Evolutionary conservation across 2,797 vertebrate species (phyloP), one percentile per base, ranked within the genome.

Genomic region (Falco columbarius): DNA sequence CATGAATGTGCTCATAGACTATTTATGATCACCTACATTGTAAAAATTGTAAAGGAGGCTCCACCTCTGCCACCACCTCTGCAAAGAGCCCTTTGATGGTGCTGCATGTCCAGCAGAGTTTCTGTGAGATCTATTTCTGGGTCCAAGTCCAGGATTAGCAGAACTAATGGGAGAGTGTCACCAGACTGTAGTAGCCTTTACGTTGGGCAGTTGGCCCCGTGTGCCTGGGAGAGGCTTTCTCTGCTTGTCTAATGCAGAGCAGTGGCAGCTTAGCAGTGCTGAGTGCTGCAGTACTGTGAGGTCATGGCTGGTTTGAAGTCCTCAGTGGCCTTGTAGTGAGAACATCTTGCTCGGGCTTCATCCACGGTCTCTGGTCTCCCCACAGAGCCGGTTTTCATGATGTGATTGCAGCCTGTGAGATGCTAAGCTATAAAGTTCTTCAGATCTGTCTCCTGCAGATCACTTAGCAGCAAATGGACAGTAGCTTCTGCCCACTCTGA

Each of bases 1-100:
- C 19, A 23, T 15, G 20, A 49, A 30, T 9, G 47, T 24, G 38
- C 63, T 46, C 29, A 5, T 5, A 26, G 46, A 32, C 27, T 77
- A 8, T 42, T 55, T 56, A 22, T 0, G 1, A 19, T 47, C 8
- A 23, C 24, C 7, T 23, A 1, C 4, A 21, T 55, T 40, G 54
- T 42, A 83, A 19, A 65, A 14, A 13, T 6, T 14, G 12, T 9
- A 30, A 49, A 40, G 32, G 29, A 44, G 29, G 61, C 19, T 27
- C 36, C 42, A 36, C 6, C 62, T 34, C 42, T 77, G 36, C 23
- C n/a, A 22, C 19, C 3, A 6, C 30, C 55, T 68, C 56, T 68
- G 51, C 62, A 24, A 32, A 83, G 47, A 30, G 58, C 52, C 29
- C 40, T 75, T 34, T 42, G 46, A 13, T 52, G 42, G 46, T 70